These are phyloP conservation scores for Pithys albifrons DNA, from an alignment of 2,113 vertebrate genomes.

Conservation along the genomic window DNA sequence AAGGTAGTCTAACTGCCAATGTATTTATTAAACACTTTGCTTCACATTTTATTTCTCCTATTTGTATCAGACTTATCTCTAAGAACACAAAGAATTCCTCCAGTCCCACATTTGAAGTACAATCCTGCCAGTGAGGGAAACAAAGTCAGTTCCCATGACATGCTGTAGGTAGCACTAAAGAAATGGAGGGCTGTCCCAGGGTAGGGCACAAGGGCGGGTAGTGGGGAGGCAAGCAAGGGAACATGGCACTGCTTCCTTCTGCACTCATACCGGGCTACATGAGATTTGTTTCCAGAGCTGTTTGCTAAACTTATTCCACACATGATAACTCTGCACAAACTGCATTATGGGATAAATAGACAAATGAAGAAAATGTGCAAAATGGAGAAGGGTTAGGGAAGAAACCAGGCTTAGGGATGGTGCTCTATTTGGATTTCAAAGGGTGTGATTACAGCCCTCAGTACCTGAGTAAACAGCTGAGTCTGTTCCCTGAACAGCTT, in stretches of 20 bases:
- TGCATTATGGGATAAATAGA: background rate
- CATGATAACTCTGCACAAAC: background rate
- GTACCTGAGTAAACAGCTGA: constrained; percentile 60
- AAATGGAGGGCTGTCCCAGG: background rate
- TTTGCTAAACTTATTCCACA: background rate
- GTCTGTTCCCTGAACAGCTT: background rate
- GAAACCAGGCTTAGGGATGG: background rate
- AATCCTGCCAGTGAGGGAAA: background rate
- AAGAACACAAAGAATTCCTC: background rate
- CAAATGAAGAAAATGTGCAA: background rate
- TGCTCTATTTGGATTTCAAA: background rate
- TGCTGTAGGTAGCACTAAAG: background rate
- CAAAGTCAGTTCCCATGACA: background rate
- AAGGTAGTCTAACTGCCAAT: background rate
- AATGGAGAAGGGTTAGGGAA: background rate
- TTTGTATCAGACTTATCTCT: background rate
- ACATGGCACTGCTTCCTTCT: background rate
- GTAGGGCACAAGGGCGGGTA: background rate
- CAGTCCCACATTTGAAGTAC: background rate
- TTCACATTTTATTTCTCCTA: background rate
- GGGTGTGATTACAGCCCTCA: background rate
- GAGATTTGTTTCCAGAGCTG: background rate
- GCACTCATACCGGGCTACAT: fast-evolving
- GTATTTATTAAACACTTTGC: background rate
- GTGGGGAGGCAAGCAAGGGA: background rate